phyloP scores from a whole-genome alignment of 2,888 invertebrate genomes.

The Stenchaetothrips biformis region DNA sequence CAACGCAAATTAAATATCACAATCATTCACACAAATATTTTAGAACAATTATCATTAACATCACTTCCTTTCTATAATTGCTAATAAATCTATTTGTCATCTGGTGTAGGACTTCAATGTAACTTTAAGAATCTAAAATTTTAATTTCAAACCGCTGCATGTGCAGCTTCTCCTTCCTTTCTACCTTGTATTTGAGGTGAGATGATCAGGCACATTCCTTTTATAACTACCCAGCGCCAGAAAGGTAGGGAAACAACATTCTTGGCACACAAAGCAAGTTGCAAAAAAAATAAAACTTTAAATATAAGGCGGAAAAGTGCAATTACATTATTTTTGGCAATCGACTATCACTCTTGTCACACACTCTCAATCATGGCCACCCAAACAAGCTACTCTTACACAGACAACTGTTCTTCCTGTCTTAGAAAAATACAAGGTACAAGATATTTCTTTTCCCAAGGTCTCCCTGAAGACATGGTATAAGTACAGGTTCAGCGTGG shows the following conservation, averaged over 20 bases:
- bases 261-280: neutral
- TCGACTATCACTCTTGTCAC: neutral
- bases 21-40: constrained; percentile 18
- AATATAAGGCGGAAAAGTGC: neutral
- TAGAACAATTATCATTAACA: too few species aligned
- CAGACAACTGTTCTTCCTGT: too few species aligned
- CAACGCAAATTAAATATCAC: constrained; percentile 9
- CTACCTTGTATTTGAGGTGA: too few species aligned
- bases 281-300: neutral
- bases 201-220: neutral
- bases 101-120: too few species aligned
- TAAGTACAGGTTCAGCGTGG: neutral
- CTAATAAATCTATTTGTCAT: too few species aligned
- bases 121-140: too few species aligned
- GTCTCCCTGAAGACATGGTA: too few species aligned
- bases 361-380: neutral
- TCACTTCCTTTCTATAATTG: too few species aligned
- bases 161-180: too few species aligned
- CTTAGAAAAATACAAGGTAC: neutral
- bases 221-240: neutral
- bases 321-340: constrained; percentile 9
- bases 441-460: neutral
- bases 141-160: too few species aligned
- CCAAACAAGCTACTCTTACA: too few species aligned
- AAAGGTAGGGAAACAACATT: neutral